These are phyloP conservation scores for Heterochromis multidens DNA, from an alignment of 2,113 vertebrate species.

Conservation along the genomic window DNA sequence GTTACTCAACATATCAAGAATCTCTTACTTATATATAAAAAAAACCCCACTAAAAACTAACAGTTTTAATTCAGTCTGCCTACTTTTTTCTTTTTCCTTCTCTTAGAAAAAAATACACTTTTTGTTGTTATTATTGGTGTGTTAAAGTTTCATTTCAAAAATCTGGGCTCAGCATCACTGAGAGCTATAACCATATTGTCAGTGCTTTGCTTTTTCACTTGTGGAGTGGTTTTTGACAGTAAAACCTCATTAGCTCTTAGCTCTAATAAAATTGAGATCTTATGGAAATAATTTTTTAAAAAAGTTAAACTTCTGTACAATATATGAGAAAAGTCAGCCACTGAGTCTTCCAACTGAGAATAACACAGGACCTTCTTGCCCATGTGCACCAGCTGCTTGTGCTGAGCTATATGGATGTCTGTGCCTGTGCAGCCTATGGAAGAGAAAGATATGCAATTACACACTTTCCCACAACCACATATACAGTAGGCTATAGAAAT, in stretches of 20 bases:
- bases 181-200: neutral
- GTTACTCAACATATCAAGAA: neutral
- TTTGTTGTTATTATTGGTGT: neutral
- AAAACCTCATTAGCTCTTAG: neutral
- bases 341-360: neutral
- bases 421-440: neutral
- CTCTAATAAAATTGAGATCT: neutral
- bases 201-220: neutral
- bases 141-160: neutral
- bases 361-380: neutral
- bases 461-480: constrained; percentile 14
- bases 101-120: neutral
- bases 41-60: neutral
- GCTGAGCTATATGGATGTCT: neutral
- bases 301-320: neutral
- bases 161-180: neutral
- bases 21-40: neutral
- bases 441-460: constrained; percentile 8
- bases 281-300: neutral
- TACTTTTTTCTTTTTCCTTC: neutral
- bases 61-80: neutral
- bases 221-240: neutral
- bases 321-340: neutral
- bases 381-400: constrained; percentile 9
- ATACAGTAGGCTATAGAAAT: constrained; percentile 35